These are phyloP conservation scores for Chromis chromis DNA, from an alignment of 2,797 vertebrate species.

Conservation along the genomic window DNA sequence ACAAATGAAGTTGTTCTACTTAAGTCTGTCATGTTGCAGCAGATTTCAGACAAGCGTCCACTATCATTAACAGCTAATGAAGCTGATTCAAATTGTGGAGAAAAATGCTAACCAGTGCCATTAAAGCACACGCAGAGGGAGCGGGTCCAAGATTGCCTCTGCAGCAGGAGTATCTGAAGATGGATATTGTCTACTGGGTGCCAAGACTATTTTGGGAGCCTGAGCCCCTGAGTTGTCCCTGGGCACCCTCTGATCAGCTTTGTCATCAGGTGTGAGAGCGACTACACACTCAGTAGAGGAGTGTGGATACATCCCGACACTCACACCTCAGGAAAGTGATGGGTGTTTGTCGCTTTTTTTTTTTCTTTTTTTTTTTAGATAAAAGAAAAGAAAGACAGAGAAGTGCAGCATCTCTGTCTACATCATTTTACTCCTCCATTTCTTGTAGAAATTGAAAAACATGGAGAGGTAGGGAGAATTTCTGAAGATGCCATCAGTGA, in stretches of 20 bases:
- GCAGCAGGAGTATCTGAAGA: slow-evolving; percentile 75
- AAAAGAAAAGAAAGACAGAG: not conserved
- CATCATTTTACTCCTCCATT: slow-evolving; percentile 25
- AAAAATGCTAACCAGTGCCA: slow-evolving; percentile 54
- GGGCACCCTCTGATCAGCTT: slow-evolving; percentile 76
- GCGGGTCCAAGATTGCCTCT: slow-evolving; percentile 65
- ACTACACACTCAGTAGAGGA: slow-evolving; percentile 55
- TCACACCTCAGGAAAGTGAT: slow-evolving; percentile 45
- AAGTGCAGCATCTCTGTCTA: not conserved
- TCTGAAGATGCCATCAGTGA: slow-evolving; percentile 8
- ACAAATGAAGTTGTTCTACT: slow-evolving; percentile 21
- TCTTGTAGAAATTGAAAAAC: slow-evolving; percentile 24
- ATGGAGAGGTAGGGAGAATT: not conserved
- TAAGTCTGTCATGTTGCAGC: slow-evolving; percentile 11
- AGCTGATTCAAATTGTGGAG: slow-evolving; percentile 39
- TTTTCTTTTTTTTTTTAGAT: slow-evolving; percentile 9
- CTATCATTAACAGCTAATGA: slow-evolving; percentile 39
- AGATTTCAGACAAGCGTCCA: slow-evolving; percentile 6
- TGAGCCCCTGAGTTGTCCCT: slow-evolving; percentile 68
- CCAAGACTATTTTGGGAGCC: slow-evolving; percentile 81
- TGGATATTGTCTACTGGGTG: slow-evolving; percentile 80
- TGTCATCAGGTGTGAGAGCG: slow-evolving; percentile 75
- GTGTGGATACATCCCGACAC: slow-evolving; percentile 41
- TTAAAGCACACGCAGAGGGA: slow-evolving; percentile 52
- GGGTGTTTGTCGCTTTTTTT: slow-evolving; percentile 25